These are phyloP conservation scores for Athrips mouffetella DNA, from an alignment of 2,888 invertebrate genomes.

Conservation along the genomic window DNA sequence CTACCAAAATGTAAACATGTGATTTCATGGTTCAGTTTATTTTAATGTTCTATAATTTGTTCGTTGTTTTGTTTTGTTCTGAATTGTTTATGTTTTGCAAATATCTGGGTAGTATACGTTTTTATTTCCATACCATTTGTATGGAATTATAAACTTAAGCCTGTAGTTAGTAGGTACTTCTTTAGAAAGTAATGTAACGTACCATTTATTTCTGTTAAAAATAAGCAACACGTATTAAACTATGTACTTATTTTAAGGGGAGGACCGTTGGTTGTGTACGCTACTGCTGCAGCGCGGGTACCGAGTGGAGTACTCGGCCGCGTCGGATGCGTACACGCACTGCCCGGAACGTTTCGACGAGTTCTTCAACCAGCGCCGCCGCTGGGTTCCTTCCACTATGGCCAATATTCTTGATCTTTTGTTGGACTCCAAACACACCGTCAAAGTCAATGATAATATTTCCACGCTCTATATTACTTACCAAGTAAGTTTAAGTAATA, in stretches of 20 bases:
- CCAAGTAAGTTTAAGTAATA: conserved; percentile 57
- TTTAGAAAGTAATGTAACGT: too few relatives aligned
- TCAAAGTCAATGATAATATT: conserved; percentile 92
- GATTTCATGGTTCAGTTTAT: too few relatives aligned
- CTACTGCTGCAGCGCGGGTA: conserved; percentile 93
- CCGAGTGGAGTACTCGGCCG: conserved; percentile 95
- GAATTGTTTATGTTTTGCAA: too few relatives aligned
- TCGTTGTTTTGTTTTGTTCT: too few relatives aligned
- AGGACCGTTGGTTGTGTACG: conserved; percentile 97
- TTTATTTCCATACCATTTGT: too few relatives aligned
- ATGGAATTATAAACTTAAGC: too few relatives aligned
- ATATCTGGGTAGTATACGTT: too few relatives aligned
- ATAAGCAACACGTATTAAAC: background rate
- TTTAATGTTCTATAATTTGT: too few relatives aligned
- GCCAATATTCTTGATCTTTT: conserved; percentile 96
- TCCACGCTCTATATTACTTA: conserved; percentile 88
- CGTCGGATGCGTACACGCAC: conserved; percentile 96
- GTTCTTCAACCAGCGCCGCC: conserved; percentile 95
- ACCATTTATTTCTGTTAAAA: too few relatives aligned
- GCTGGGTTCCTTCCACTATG: conserved; percentile 98
- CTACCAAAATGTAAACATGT: too few relatives aligned
- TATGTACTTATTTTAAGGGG: conserved; percentile 73
- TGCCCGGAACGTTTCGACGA: conserved; percentile 95
- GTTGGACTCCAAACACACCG: conserved; percentile 86
- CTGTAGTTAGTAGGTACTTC: too few relatives aligned